Base-by-base conservation (phyloP, 2,888 invertebrate species). In the Orthosia gracilis region DNA sequence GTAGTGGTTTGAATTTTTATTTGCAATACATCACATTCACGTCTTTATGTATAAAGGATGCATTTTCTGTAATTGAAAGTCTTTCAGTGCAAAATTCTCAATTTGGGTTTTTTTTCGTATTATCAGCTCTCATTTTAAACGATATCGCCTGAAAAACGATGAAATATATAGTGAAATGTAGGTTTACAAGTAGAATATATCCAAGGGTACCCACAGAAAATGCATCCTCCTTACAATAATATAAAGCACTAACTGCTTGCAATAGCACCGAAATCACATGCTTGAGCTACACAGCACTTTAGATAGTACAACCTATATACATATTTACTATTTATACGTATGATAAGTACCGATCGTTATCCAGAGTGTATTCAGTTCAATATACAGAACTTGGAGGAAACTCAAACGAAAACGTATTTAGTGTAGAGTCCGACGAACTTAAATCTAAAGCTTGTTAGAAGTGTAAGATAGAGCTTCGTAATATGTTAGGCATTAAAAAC, bases 171-270 rank as follows among this genome's bases (percentile, higher is more conserved):
- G 21, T 47, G 5, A 31, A 23, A n/a, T 17, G 11, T 13, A 31
- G 7, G 15, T 3, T 23, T 13, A 15, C 17, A n/a, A 40, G 3
- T 4, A 47, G 52, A 58, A 21, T 0, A 40, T 12, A 52, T 13
- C 0, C 23, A 17, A 47, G 23, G 17, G 17, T 15, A 57, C 26
- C 11, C 1, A 62, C 78, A 63, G 88, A 91, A 92, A 93, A 92
- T 93, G 89, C 91, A 91, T 93, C 91, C 91, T 89, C 87, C 83
- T 88, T 90, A 85, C 83, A 88, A 85, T 86, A 84, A 88, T 77
- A 87, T 76, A 86, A 86, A 91, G 92, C 94, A 96, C 96, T 95
- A 95, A 96, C 94, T 89, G 96, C 96, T 95, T 96, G 95, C 94
- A 90, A 91, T 87, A 91, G 92, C 93, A 94, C 94, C 89, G 85